phyloP scores from a whole-genome alignment of 2,888 invertebrate species.

The Escarpia spicata region DNA sequence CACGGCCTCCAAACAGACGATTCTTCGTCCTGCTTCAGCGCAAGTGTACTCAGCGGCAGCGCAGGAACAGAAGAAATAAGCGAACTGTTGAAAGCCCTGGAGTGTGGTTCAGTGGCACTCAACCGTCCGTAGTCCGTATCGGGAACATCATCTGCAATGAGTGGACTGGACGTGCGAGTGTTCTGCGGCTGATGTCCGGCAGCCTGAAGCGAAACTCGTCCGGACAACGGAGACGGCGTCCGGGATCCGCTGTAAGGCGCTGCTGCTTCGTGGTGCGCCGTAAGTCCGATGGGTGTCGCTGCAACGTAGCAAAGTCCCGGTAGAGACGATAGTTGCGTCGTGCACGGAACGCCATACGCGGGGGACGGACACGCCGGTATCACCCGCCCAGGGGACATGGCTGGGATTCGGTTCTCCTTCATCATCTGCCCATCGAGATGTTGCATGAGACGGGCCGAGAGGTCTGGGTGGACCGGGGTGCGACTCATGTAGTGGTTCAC shows the following conservation, averaged over 20 bases:
- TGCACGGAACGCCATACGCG: constrained; percentile 18
- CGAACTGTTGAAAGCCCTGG: background rate
- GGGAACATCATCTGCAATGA: constrained; percentile 24
- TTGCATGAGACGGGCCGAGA: background rate
- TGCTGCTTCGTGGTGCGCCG: constrained; percentile 24
- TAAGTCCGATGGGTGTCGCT: constrained; percentile 23
- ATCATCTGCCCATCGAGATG: constrained; percentile 20
- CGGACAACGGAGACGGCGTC: constrained; percentile 18
- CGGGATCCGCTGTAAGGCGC: constrained; percentile 24
- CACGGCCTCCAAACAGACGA: constrained; percentile 1
- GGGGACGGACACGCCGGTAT: constrained; percentile 19
- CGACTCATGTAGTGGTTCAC: constrained; percentile 55
- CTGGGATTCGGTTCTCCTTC: constrained; percentile 19
- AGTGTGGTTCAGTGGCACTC: constrained; percentile 23
- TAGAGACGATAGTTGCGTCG: constrained; percentile 22
- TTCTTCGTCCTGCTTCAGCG: background rate
- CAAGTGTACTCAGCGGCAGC: background rate
- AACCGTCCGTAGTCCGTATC: constrained; percentile 22
- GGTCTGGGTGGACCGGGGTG: constrained; percentile 41
- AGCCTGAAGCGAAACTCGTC: constrained; percentile 17
- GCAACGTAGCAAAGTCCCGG: constrained; percentile 24
- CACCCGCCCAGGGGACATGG: constrained; percentile 6
- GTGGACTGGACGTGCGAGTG: constrained; percentile 26
- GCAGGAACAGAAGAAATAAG: background rate
- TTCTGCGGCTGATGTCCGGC: constrained; percentile 22